A percentile compares a stretch with the other conserved stretches of the same genome.
Conservation (phyloP, 2,888 invertebrate species). For the Aphidius colemani region DNA sequence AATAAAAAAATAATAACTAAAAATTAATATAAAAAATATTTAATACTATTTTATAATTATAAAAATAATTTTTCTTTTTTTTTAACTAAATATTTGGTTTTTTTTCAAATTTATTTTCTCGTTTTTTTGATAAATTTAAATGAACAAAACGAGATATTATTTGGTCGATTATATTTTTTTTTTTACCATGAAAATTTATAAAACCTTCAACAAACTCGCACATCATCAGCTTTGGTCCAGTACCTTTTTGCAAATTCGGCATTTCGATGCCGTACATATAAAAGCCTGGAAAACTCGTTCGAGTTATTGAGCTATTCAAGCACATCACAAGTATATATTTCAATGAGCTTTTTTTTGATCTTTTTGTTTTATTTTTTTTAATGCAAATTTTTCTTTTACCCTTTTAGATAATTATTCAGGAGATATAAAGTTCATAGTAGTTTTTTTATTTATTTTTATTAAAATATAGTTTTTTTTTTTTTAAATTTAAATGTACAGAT, state of each 20-base stretch:
- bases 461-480: too few species aligned
- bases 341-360: too few species aligned
- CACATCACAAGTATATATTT: conserved; percentile 10
- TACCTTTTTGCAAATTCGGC: conserved; percentile 13
- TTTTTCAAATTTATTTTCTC: background rate
- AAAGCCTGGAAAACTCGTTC: background rate
- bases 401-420: too few species aligned
- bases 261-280: background rate
- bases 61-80: background rate
- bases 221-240: too few species aligned
- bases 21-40: conserved; percentile 1
- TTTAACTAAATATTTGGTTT: background rate
- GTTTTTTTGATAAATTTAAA: conserved; percentile 3
- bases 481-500: too few species aligned
- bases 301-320: conserved; percentile 17
- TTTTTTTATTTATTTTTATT: background rate
- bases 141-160: conserved; percentile 6
- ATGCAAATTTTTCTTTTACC: too few species aligned
- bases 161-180: background rate
- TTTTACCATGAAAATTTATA: background rate
- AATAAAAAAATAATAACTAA: background rate
- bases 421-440: too few species aligned
- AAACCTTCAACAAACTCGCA: too few species aligned
- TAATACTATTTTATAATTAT: conserved; percentile 12
- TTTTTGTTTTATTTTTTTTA: too few species aligned